These are phyloP conservation scores for Equus quagga DNA, from an alignment of 2,113 vertebrate species.

Conservation along the genomic window DNA sequence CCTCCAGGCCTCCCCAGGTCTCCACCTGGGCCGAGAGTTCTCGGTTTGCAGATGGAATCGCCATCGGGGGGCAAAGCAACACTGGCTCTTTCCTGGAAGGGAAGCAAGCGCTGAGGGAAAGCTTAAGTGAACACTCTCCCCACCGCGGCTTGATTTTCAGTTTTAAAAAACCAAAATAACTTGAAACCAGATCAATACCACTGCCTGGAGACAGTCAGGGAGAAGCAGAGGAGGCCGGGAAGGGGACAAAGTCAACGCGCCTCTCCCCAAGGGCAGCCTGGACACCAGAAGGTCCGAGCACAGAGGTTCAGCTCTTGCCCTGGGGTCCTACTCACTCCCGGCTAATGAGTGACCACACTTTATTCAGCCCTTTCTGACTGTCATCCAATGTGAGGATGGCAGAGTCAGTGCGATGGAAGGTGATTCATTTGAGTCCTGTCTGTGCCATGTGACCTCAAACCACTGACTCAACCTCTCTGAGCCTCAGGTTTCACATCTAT, in stretches of 20 bases:
- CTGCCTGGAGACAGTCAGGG: not conserved
- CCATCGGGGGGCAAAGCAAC: not conserved
- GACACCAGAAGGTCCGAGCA: not conserved
- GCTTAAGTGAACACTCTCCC: not conserved
- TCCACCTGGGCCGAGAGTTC: not conserved
- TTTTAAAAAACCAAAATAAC: not conserved
- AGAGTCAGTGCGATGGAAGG: not conserved
- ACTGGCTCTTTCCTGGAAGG: not conserved
- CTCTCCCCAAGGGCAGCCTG: not conserved
- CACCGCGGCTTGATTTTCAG: not conserved
- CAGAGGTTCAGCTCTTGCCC: not conserved
- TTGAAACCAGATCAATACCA: conserved; percentile 18
- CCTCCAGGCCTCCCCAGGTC: not conserved
- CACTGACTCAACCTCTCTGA: not conserved
- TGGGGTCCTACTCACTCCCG: not conserved
- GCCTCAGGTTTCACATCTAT: not conserved
- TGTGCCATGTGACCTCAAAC: not conserved
- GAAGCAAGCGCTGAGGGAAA: not conserved
- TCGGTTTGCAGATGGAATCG: not conserved
- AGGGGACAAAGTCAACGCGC: not conserved
- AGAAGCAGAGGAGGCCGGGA: not conserved
- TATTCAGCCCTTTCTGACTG: not conserved
- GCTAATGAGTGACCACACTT: not conserved
- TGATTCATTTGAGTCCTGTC: not conserved
- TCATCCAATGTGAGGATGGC: not conserved